Evolutionary conservation across 2,113 vertebrate genomes (phyloP), one percentile per base, ranked within the genome.

Genomic region (Tachysurus fulvidraco): DNA sequence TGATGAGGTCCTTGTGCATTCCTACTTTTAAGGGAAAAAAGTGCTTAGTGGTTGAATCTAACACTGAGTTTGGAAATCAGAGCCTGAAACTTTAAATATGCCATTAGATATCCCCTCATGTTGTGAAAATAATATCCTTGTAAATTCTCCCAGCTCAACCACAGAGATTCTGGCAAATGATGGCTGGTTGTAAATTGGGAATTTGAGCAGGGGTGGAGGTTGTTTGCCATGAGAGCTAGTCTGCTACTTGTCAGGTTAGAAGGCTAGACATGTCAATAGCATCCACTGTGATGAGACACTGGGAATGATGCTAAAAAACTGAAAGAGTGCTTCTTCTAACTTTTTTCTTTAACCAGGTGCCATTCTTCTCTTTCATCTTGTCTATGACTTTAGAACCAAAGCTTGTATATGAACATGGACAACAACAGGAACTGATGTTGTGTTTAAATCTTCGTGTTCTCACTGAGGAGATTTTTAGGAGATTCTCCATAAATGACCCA

Each of bases 41-140:
- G 55, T 55, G 52, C 11, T 55, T 36, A 69, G 59, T 13, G 62
- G 50, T 69, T 81, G n/a, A 65, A 69, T 50, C 77, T 69, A 80
- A 71, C 60, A 17, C 64, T 23, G 85, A 54, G 19, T 81, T 69
- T 81, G 54, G 54, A 84, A 65, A 62, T 55, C 10, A 50, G 81
- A 81, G 36, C 25, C 64, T 19, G 60, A 74, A 52, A 81, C 78
- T 83, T 89, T 83, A 86, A 89, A 88, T 59, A 81, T 86, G 52
- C 82, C 46, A 86, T 79, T 55, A 87, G 57, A 88, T 87, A 88
- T 87, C 78, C 14, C 79, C 7, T 87, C 91, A 92, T 87, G 77
- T 46, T 90, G 88, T 87, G 91, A 93, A 94, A 92, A 93, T 91
- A 92, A 94, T 92, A 89, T 85, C 71, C 92, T 92, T 91, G 91